Conservation (phyloP, 2,113 vertebrate species). For the Indicator indicator region DNA sequence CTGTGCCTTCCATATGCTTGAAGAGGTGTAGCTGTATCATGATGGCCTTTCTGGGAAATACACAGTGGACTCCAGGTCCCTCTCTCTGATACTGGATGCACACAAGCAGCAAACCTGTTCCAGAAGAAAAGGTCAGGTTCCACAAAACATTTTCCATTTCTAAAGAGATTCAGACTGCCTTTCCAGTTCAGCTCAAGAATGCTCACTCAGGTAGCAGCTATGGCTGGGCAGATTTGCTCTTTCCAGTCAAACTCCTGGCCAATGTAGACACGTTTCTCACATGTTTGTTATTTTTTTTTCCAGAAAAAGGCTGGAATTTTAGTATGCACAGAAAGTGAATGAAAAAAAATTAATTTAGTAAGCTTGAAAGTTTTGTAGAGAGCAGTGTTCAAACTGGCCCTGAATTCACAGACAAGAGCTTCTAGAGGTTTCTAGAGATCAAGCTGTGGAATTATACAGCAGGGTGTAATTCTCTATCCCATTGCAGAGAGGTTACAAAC, state of each 20-base stretch:
- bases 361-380: not conserved
- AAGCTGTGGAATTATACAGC: not conserved
- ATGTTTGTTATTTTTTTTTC: too few relatives aligned
- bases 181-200: not conserved
- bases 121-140: conserved; percentile 27
- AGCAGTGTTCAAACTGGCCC: not conserved
- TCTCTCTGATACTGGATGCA: not conserved
- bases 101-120: conserved; percentile 9
- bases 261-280: not conserved
- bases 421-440: not conserved
- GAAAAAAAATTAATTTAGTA: not conserved
- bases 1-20: conserved; percentile 55
- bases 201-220: not conserved
- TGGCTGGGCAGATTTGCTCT: not conserved
- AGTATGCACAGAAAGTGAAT: not conserved
- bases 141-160: conserved; percentile 1
- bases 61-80: not conserved
- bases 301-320: not conserved
- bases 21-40: conserved; percentile 26
- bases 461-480: not conserved
- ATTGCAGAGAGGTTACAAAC: not conserved
- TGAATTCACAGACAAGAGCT: not conserved
- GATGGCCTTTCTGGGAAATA: not conserved
- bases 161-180: not conserved
- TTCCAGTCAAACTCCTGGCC: not conserved